Percentiles rank a stretch among this genome's conserved stretches.
phyloP scores from a whole-genome alignment of 2,888 invertebrate species.

The Philaethria dido region DNA sequence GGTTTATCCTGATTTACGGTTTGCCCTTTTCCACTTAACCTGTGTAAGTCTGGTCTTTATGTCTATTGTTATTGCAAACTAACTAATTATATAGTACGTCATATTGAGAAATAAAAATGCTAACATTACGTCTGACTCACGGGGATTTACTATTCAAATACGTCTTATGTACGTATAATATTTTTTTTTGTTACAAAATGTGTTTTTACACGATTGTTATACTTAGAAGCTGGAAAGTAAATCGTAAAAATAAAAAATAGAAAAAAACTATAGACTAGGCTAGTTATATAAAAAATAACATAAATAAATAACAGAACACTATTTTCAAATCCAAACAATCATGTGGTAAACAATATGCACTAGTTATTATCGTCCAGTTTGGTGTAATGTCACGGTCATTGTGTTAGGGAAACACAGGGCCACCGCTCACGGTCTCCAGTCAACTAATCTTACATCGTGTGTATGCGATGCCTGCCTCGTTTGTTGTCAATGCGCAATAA shows the following conservation, averaged over 20 bases:
- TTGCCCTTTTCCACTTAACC: conserved; percentile 3
- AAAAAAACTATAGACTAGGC: too few species aligned
- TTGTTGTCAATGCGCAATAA: conserved; percentile 70
- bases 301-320: neutral
- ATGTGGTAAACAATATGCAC: neutral
- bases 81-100: conserved; percentile 1
- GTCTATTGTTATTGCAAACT: neutral
- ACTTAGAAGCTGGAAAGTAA: neutral
- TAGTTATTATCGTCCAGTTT: conserved; percentile 20
- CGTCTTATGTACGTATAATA: neutral
- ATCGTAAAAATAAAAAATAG: too few species aligned
- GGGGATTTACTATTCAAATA: conserved; percentile 13
- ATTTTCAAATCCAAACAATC: neutral
- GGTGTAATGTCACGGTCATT: conserved; percentile 41
- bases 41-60: neutral
- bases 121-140: conserved; percentile 12
- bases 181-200: neutral
- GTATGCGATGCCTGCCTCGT: conserved; percentile 63
- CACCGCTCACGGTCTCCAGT: conserved; percentile 48
- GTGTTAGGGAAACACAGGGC: conserved; percentile 42
- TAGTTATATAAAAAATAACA: too few species aligned
- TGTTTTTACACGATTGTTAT: neutral
- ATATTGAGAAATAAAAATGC: neutral
- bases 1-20: neutral
- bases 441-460: conserved; percentile 65